These are phyloP conservation scores for Orius insidiosus DNA, from an alignment of 1,140 invertebrate genomes.

Conservation along the genomic window DNA sequence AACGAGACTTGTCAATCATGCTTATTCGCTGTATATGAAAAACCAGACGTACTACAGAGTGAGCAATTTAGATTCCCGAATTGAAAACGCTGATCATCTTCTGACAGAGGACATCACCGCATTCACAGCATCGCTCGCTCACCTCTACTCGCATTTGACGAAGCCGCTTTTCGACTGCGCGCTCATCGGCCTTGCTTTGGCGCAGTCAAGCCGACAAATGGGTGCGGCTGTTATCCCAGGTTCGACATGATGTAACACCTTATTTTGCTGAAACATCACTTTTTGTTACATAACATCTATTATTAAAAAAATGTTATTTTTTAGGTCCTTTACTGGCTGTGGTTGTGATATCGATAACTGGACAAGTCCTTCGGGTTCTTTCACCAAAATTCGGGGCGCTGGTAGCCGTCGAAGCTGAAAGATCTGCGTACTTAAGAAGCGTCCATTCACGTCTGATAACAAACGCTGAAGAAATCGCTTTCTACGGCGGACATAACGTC, in stretches of 20 bases:
- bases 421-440: slow-evolving; percentile 79
- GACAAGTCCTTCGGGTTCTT: no score
- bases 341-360: slow-evolving; percentile 60
- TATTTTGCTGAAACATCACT: no score
- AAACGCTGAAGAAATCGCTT: slow-evolving; percentile 97
- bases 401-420: slow-evolving; percentile 84
- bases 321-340: slow-evolving; percentile 57
- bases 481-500: no score
- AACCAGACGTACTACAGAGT: slow-evolving; percentile 91
- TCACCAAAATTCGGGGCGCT: slow-evolving; percentile 88
- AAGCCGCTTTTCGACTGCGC: slow-evolving; percentile 89
- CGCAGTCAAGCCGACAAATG: slow-evolving; percentile 56
- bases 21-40: slow-evolving; percentile 86
- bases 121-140: no score
- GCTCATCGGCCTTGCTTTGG: slow-evolving; percentile 68
- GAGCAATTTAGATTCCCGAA: slow-evolving; percentile 73
- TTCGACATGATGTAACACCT: no score
- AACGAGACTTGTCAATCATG: slow-evolving; percentile 75
- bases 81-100: no score
- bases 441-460: slow-evolving; percentile 88
- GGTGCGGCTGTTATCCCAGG: no score
- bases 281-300: no score
- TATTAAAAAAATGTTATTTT: no score
- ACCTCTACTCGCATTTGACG: no score
- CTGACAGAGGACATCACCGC: no score